Conservation (phyloP, 1,140 invertebrate species). For the Glossosoma conforme region DNA sequence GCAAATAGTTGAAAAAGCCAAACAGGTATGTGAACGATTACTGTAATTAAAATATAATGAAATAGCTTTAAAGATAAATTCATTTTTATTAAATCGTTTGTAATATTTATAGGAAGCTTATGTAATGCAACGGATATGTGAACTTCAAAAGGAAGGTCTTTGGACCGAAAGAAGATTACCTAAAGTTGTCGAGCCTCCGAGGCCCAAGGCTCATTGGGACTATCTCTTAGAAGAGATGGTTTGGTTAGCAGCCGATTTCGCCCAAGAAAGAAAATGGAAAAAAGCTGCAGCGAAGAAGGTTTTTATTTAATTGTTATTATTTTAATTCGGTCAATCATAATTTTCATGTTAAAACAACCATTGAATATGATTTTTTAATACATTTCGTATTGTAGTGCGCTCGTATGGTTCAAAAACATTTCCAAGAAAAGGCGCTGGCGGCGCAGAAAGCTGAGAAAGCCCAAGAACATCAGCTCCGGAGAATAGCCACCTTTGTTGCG, state of each 20-base stretch:
- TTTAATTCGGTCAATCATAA: background rate
- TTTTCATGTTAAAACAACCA: constrained; percentile 2
- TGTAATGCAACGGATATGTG: constrained; percentile 85
- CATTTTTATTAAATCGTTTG: constrained; percentile 17
- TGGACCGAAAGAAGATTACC: constrained; percentile 91
- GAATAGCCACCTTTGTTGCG: constrained; percentile 84
- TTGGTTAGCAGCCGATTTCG: constrained; percentile 96
- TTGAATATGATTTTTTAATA: constrained; percentile 4
- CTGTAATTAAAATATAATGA: background rate
- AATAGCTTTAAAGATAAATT: background rate
- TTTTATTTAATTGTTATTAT: constrained; percentile 4
- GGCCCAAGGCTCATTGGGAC: constrained; percentile 97
- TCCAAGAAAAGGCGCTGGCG: constrained; percentile 87
- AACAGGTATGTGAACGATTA: constrained; percentile 51
- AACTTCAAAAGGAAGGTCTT: constrained; percentile 83
- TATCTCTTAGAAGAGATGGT: constrained; percentile 98
- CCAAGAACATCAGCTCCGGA: constrained; percentile 78
- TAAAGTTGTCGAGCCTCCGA: constrained; percentile 84
- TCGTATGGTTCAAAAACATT: constrained; percentile 91
- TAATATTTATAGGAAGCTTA: constrained; percentile 65
- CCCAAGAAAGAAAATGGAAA: constrained; percentile 96
- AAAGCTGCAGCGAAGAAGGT: constrained; percentile 91
- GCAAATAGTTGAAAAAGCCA: constrained; percentile 83
- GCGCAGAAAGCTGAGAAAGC: constrained; percentile 89
- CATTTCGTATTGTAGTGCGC: constrained; percentile 53